These are phyloP conservation scores for Keiferia lycopersicella DNA, from an alignment of 2,888 invertebrate species.

Conservation along the genomic window DNA sequence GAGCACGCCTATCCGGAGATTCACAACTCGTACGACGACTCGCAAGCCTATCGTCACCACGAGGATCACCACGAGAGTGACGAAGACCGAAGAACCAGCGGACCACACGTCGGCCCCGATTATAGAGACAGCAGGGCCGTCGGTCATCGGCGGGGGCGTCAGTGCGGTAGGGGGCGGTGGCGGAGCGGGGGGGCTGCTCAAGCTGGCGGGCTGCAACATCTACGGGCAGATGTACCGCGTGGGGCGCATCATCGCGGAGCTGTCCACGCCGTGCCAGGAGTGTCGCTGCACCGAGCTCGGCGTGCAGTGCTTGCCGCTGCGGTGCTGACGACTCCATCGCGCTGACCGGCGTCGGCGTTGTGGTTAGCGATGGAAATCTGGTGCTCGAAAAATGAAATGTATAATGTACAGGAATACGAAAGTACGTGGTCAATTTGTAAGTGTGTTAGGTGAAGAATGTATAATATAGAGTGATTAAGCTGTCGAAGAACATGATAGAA, in stretches of 20 bases:
- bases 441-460: slow-evolving; percentile 11
- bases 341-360: background rate
- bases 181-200: slow-evolving; percentile 82
- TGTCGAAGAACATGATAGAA: background rate
- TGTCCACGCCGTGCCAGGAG: slow-evolving; percentile 90
- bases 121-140: background rate
- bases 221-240: slow-evolving; percentile 94
- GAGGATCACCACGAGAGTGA: slow-evolving; percentile 26
- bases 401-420: background rate
- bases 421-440: slow-evolving; percentile 33
- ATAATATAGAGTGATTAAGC: background rate
- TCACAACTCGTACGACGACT: slow-evolving; percentile 34
- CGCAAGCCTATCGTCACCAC: slow-evolving; percentile 39
- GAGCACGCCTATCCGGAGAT: slow-evolving; percentile 34
- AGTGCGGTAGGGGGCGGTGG: slow-evolving; percentile 60
- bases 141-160: slow-evolving; percentile 46
- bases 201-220: slow-evolving; percentile 93
- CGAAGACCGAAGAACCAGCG: background rate
- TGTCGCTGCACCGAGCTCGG: slow-evolving; percentile 94
- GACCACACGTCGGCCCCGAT: background rate
- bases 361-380: background rate
- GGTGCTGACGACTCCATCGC: slow-evolving; percentile 65
- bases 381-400: background rate
- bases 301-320: slow-evolving; percentile 88
- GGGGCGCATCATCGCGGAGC: slow-evolving; percentile 89